phyloP scores from a whole-genome alignment of 2,113 vertebrate species.

The Boulengeromyrus knoepffleri region DNA sequence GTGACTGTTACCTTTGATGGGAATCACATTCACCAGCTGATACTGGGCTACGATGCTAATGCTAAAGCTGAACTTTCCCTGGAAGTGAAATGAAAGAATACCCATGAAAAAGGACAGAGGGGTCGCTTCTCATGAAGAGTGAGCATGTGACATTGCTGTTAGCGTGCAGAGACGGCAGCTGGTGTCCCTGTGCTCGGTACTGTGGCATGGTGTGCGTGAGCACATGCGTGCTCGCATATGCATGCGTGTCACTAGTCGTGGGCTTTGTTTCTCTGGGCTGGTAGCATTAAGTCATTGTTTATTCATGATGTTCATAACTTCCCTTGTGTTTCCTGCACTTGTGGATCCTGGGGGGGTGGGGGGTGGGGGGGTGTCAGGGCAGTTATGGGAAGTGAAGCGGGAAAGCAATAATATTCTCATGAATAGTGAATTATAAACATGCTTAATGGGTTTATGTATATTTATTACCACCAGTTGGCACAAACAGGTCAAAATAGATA shows the following conservation, averaged over 20 bases:
- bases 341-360: slow-evolving; percentile 39
- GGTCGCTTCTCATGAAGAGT: not conserved
- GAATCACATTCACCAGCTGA: not conserved
- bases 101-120: not conserved
- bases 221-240: slow-evolving; percentile 1
- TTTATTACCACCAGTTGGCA: slow-evolving; percentile 18
- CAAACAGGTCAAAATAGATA: not conserved
- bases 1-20: not conserved
- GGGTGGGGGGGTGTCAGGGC: slow-evolving; percentile 37
- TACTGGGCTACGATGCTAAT: not conserved
- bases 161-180: not conserved
- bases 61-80: not conserved
- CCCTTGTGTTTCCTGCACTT: slow-evolving; percentile 44
- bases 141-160: not conserved
- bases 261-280: not conserved
- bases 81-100: not conserved
- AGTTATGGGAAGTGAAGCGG: slow-evolving; percentile 57
- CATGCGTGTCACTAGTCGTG: not conserved
- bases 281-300: slow-evolving; percentile 42
- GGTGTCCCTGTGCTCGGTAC: not conserved
- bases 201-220: not conserved
- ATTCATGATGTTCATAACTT: slow-evolving; percentile 51
- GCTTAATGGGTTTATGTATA: slow-evolving; percentile 48
- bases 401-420: slow-evolving; percentile 58
- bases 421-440: slow-evolving; percentile 52